Evolutionary conservation across 1,140 invertebrate species (phyloP).

Genomic region (Parasteatoda tepidariorum): DNA sequence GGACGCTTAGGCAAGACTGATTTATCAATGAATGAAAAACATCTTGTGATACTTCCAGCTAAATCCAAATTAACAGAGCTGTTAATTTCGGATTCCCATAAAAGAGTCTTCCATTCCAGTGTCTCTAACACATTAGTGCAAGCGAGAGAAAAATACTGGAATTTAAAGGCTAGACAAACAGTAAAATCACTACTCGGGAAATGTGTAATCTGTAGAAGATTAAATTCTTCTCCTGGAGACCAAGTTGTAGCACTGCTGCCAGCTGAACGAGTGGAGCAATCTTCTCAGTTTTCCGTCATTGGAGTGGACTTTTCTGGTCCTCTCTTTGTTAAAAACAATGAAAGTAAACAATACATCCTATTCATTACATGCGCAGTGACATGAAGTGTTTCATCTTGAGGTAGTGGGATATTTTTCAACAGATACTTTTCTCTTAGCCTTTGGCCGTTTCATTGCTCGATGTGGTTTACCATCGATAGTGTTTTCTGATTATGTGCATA

Average conservation of each 20-base stretch:
- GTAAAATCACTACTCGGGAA: neutral
- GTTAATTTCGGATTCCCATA: neutral
- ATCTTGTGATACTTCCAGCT: neutral
- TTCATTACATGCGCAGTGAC: constrained; percentile 6
- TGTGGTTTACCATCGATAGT: neutral
- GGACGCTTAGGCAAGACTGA: neutral
- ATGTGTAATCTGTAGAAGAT: constrained; percentile 4
- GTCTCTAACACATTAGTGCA: neutral
- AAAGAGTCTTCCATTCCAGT: neutral
- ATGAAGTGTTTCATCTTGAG: neutral
- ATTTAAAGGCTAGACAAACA: neutral
- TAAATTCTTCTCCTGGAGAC: neutral
- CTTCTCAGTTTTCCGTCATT: neutral
- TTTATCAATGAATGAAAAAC: neutral
- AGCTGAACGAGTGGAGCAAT: neutral
- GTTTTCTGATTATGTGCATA: constrained; percentile 67
- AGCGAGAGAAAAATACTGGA: neutral
- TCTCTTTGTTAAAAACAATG: neutral
- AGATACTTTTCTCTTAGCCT: neutral
- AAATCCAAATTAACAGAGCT: neutral
- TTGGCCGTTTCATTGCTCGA: neutral
- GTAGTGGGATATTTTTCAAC: neutral
- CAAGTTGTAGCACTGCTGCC: neutral
- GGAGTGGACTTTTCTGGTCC: constrained; percentile 8
- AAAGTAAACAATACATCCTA: neutral